Evolutionary conservation across 2,797 vertebrate genomes (phyloP).

Genomic region (Rhynchotus rufescens): DNA sequence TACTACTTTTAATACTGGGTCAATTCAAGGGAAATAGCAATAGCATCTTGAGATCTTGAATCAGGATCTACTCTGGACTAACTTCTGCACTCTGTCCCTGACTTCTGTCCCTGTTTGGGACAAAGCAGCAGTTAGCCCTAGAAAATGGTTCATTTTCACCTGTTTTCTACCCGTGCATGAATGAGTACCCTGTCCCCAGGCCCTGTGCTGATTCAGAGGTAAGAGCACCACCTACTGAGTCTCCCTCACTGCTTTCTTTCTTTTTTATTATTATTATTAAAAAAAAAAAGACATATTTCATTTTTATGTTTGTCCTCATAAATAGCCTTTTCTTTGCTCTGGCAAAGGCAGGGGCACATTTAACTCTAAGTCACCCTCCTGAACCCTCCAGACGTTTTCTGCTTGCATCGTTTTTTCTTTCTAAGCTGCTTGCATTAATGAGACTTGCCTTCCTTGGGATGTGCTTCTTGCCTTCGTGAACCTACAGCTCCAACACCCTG

Average conservation of each 20-base stretch:
- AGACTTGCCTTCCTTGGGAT: background rate
- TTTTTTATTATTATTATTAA: background rate
- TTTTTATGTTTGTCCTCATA: background rate
- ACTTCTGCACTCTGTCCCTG: no score
- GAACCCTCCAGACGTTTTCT: background rate
- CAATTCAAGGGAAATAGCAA: background rate
- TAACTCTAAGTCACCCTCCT: background rate
- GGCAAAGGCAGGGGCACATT: background rate
- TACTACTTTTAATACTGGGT: background rate
- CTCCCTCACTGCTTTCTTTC: background rate
- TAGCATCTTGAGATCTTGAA: no score
- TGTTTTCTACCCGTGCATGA: background rate
- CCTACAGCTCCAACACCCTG: background rate
- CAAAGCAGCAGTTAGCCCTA: background rate
- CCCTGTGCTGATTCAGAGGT: background rate
- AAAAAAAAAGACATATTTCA: background rate
- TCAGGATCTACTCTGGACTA: no score
- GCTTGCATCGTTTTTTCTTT: background rate
- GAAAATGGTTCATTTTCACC: background rate
- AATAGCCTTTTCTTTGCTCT: background rate
- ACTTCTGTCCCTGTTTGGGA: background rate
- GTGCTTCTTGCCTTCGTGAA: background rate
- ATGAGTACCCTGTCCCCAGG: background rate
- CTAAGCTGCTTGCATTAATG: background rate
- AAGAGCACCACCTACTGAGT: constrained; percentile 67